Percentiles rank a stretch among this genome's conserved stretches.
Evolutionary conservation across 2,888 invertebrate genomes (phyloP).

Genomic region (Myathropa florea): DNA sequence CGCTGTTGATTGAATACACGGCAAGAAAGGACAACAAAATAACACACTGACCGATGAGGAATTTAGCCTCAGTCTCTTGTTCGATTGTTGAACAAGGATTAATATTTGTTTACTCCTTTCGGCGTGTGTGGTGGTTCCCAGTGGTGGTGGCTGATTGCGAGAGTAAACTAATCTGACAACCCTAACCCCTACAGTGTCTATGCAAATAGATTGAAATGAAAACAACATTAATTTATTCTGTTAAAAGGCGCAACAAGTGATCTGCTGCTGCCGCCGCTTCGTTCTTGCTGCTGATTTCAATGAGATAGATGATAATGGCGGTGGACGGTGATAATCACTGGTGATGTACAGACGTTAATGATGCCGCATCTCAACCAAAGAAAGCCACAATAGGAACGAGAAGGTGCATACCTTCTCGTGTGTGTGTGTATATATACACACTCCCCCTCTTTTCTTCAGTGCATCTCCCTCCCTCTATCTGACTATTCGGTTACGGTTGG

Average conservation of each 20-base stretch:
- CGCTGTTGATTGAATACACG: conserved; percentile 31
- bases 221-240: conserved; percentile 70
- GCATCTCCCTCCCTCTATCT: conserved; percentile 4
- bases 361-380: conserved; percentile 46
- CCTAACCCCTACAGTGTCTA: conserved; percentile 23
- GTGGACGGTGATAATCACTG: conserved; percentile 65
- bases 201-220: conserved; percentile 67
- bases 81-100: conserved; percentile 65
- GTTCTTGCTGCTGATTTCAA: conserved; percentile 18
- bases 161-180: conserved; percentile 41
- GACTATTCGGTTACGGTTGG: background rate
- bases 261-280: conserved; percentile 15
- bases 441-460: background rate
- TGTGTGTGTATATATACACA: background rate
- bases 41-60: conserved; percentile 32
- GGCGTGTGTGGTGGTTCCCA: conserved; percentile 43
- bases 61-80: conserved; percentile 31
- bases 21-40: conserved; percentile 61
- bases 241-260: conserved; percentile 70
- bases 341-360: conserved; percentile 61
- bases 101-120: conserved; percentile 71
- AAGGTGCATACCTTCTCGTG: background rate
- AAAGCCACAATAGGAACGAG: background rate
- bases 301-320: conserved; percentile 53
- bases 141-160: conserved; percentile 46